A percentile compares a stretch with the other conserved stretches of the same genome.
Evolutionary conservation across 2,113 vertebrate genomes (phyloP).

Genomic region (Alectura lathami): DNA sequence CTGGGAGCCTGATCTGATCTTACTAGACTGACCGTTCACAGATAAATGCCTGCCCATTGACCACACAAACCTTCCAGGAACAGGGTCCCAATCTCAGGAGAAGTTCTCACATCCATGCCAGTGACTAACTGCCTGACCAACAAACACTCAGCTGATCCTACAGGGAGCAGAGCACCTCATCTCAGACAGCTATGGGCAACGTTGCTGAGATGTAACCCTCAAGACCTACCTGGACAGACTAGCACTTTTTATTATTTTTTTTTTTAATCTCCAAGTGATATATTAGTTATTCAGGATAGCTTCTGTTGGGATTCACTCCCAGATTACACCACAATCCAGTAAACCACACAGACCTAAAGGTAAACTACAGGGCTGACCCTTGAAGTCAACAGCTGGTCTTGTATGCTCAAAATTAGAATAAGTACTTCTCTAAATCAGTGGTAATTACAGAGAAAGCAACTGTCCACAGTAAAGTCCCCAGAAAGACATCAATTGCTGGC

Average conservation of each 20-base stretch:
- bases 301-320: neutral
- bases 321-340: neutral
- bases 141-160: neutral
- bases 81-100: neutral
- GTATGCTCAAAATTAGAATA: neutral
- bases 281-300: neutral
- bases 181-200: neutral
- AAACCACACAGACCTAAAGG: neutral
- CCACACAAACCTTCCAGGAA: neutral
- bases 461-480: neutral
- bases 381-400: neutral
- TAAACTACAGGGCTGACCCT: neutral
- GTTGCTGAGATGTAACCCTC: neutral
- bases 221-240: neutral
- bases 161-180: neutral
- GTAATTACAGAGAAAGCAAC: neutral
- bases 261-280: neutral
- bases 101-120: neutral
- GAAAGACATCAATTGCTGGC: neutral
- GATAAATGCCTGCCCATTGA: neutral
- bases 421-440: neutral
- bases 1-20: neutral
- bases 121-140: neutral
- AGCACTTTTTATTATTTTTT: neutral
- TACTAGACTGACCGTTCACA: neutral